Base-by-base conservation (phyloP, 2,797 vertebrate genomes). In the Catamblyrhynchus diadema region DNA sequence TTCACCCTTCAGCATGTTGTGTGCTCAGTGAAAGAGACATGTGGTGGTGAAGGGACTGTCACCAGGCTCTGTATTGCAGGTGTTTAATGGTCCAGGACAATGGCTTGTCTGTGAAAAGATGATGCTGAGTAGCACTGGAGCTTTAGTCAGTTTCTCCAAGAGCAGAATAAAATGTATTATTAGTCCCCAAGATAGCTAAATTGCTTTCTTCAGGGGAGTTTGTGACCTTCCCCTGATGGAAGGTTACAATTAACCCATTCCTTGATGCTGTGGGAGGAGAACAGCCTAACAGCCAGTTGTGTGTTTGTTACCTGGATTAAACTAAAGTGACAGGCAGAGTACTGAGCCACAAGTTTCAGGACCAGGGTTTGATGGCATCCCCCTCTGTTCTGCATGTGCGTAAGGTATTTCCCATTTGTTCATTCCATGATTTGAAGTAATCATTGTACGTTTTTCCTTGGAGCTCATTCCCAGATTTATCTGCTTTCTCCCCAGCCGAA, bases 21-120 rank as follows among this genome's bases (percentile, higher is more conserved):
- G 88, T 91, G 35, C 50, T 84, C 39, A 73, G 64, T 82, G 48
- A 86, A 60, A 60, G 51, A 93, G 30, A 60, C 9, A 62, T 67
- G 72, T 85, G 78, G 60, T 53, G 66, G 54, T 21, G 62, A 90
- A 86, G 27, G 8, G 17, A 24, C 30, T 92, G 53, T 93, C 65
- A 44, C 18, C 42, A 87, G 62, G 53, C 44, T 87, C 17, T 57
- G 21, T 60, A 37, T 18, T 90, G 88, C 72, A 91, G 85, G 80
- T 90, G 86, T 61, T 96, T 94, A 88, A 90, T 88, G 89, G 77
- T 48, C 47, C 57, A 77, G 75, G 82, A 87, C 71, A 81, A 69
- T 56, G 50, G 35, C 81, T 93, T 95, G 28, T 30, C 79, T 88
- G 78, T 60, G 57, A 95, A 97, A 97, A 88, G 54, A 94, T 83